Percentiles rank a stretch among this genome's conserved stretches.
Evolutionary conservation across 2,797 vertebrate genomes (phyloP).

Genomic region (Sebastes baramenuke): DNA sequence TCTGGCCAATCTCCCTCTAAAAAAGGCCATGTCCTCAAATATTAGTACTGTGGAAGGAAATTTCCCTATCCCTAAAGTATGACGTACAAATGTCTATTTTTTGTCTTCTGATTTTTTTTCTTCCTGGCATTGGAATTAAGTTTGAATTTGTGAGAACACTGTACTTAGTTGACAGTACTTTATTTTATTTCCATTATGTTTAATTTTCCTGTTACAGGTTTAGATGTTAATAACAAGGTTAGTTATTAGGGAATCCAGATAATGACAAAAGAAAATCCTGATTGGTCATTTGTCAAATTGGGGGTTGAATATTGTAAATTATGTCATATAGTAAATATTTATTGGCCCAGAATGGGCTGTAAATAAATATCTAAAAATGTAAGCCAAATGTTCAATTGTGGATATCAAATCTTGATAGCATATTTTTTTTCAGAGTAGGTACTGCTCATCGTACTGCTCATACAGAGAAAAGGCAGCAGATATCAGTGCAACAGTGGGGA

Average conservation of each 20-base stretch:
- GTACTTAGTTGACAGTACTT: neutral
- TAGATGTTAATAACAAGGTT: neutral
- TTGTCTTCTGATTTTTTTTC: neutral
- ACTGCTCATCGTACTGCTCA: slow-evolving; percentile 20
- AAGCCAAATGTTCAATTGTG: neutral
- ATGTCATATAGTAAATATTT: neutral
- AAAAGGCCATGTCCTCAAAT: slow-evolving; percentile 54
- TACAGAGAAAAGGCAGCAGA: neutral
- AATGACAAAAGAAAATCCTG: neutral
- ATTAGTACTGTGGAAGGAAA: slow-evolving; percentile 26
- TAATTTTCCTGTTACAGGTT: too few species aligned
- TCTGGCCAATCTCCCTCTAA: slow-evolving; percentile 46
- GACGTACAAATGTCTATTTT: slow-evolving; percentile 5
- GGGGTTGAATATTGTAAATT: neutral
- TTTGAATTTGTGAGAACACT: neutral
- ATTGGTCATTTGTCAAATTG: neutral
- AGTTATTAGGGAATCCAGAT: neutral
- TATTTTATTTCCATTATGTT: neutral
- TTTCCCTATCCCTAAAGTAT: slow-evolving; percentile 1
- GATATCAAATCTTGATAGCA: neutral
- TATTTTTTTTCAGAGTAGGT: slow-evolving; percentile 13
- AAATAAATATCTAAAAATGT: slow-evolving; percentile 4
- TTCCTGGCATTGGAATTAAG: neutral
- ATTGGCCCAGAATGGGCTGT: neutral
- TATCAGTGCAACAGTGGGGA: too few species aligned